phyloP scores from a whole-genome alignment of 1,140 invertebrate species.

The Drosophila bifasciata region DNA sequence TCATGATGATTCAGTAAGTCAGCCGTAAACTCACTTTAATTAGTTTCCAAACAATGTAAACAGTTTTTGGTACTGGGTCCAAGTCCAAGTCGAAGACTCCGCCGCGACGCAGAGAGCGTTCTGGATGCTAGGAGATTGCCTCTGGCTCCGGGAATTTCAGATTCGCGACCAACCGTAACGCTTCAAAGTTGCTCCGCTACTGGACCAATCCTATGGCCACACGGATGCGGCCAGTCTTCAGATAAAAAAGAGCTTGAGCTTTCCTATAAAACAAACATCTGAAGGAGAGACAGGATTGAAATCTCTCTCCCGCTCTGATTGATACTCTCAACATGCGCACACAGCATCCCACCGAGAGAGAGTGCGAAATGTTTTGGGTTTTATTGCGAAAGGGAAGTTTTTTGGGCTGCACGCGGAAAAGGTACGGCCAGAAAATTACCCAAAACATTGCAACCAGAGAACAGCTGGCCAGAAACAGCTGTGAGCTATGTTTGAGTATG shows the following conservation, averaged over 20 bases:
- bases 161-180: conserved; percentile 64
- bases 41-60: conserved; percentile 58
- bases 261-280: conserved; percentile 61
- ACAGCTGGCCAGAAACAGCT: conserved; percentile 59
- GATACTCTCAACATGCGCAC: conserved; percentile 53
- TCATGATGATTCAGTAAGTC: conserved; percentile 28
- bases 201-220: conserved; percentile 31
- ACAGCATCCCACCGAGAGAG: conserved; percentile 46
- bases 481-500: conserved; percentile 22
- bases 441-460: conserved; percentile 57
- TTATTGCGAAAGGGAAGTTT: conserved; percentile 46
- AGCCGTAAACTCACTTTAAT: conserved; percentile 50
- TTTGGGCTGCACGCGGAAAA: neutral
- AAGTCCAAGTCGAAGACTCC: conserved; percentile 14
- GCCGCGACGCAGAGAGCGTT: conserved; percentile 19
- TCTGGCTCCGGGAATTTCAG: conserved; percentile 33
- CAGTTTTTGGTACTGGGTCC: conserved; percentile 7
- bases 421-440: conserved; percentile 44
- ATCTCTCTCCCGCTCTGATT: neutral
- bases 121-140: too few species aligned
- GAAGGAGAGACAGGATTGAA: neutral
- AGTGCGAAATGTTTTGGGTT: conserved; percentile 51
- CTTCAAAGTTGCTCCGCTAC: conserved; percentile 77
- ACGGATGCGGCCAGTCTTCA: conserved; percentile 16
- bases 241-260: conserved; percentile 62